These are phyloP conservation scores for Diglossa cyanea DNA, from an alignment of 2,797 vertebrate genomes.

Conservation along the genomic window DNA sequence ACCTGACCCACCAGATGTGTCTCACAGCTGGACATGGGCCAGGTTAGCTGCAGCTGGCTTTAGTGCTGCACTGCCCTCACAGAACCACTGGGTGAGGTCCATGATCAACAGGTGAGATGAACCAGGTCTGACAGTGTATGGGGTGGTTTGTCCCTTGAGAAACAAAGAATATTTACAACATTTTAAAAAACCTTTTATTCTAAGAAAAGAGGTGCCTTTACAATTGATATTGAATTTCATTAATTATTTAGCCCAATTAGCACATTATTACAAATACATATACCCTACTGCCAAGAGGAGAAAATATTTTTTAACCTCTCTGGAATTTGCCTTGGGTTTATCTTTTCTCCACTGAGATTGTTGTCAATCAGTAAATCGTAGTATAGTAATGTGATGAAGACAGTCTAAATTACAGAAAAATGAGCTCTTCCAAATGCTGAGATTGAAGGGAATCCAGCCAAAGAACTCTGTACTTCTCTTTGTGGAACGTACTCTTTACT, in stretches of 20 bases:
- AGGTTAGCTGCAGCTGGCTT: not conserved
- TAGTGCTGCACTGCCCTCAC: not conserved
- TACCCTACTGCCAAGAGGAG: not conserved
- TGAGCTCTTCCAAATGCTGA: not conserved
- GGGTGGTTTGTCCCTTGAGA: not conserved
- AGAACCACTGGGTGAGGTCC: not conserved
- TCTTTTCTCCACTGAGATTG: not conserved
- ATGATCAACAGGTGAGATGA: rapidly evolving
- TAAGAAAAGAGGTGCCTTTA: not conserved
- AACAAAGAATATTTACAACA: not conserved
- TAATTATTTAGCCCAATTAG: not conserved
- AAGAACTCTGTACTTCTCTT: not conserved
- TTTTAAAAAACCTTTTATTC: not conserved
- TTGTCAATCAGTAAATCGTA: not conserved
- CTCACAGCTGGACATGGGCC: not conserved
- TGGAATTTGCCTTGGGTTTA: not conserved
- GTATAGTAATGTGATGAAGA: not conserved
- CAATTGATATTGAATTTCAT: not conserved
- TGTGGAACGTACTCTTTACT: not conserved
- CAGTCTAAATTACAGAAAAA: not conserved
- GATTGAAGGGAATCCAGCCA: not conserved
- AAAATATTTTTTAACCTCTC: not conserved
- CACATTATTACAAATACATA: not conserved
- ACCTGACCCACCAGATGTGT: not conserved
- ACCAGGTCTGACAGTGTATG: not conserved